Evolutionary conservation across 2,888 invertebrate species (phyloP), one percentile per base, ranked within the genome.

Genomic region (Seira musarum): DNA sequence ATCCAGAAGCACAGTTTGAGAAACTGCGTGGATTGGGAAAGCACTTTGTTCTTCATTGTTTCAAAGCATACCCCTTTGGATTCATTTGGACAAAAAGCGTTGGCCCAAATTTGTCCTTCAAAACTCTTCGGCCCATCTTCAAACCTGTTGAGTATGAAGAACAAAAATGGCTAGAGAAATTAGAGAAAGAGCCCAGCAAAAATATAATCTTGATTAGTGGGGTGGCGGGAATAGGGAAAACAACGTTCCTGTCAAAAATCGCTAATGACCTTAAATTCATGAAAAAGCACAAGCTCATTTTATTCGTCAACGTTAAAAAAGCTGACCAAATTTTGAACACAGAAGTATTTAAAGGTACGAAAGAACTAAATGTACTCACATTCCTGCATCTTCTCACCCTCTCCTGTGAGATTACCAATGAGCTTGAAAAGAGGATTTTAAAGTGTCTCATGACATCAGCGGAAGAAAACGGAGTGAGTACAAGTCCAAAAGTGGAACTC

Each of bases 31-130:
- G 1, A 10, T 13, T 3, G 5, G 63, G 46, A 0, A 71, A 60
- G 46, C n/a, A 10, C 15, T 61, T 22, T 10, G 46, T 46, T 2
- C 46, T 71, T 17, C 61, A 61, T 13, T 71, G 71, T 61, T 17
- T 71, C 3, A 35, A 71, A 17, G 71, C 63, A 15, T 65, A 25
- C 13, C 53, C 53, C 1, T 2, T 25, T 1, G 70, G 64, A 19
- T 73, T 65, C 25, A 53, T 73, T 17, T 73, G 65, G 73, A 64
- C 10, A 30, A 73, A 65, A n/a, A n/a, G n/a, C n/a, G n/a, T n/a
- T n/a, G 49, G 63, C 61, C 17, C 13, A 6, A 2, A 13, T 6
- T 22, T 61, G 71, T 15, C 22, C 61, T 6, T n/a, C 24, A 15
- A 63, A 61, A n/a, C 6, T 40, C 2, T 40, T 60, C 8, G 5